Conservation (phyloP, 1,140 invertebrate genomes). For the Sitobion miscanthi region DNA sequence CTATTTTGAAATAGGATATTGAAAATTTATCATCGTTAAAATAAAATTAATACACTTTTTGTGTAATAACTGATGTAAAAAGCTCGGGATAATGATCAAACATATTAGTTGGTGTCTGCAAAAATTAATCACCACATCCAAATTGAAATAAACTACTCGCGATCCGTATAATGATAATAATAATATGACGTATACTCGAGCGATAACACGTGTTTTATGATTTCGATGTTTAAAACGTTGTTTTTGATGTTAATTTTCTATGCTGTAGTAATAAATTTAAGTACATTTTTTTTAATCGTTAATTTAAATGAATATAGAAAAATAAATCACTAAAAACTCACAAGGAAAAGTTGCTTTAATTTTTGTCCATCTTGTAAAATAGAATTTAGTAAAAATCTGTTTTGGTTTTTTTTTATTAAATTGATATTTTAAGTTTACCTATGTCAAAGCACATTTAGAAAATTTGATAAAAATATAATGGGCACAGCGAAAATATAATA, state of each 20-base stretch:
- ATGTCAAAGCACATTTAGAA: neutral
- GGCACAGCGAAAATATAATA: neutral
- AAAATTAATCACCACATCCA: too few relatives aligned
- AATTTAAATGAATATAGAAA: neutral
- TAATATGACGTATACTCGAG: neutral
- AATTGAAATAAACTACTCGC: neutral
- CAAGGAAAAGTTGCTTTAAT: neutral
- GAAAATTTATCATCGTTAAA: too few relatives aligned
- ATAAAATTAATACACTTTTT: too few relatives aligned
- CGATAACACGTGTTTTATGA: neutral
- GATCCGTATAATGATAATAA: neutral
- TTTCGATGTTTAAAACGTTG: too few relatives aligned
- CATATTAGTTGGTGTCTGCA: too few relatives aligned
- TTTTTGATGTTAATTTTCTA: too few relatives aligned
- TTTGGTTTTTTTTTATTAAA: neutral
- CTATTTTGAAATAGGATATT: too few relatives aligned
- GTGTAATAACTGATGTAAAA: too few relatives aligned
- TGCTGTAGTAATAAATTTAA: too few relatives aligned
- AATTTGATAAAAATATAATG: neutral
- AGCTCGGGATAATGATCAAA: too few relatives aligned
- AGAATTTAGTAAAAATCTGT: neutral
- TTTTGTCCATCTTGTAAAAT: neutral
- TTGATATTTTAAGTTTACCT: neutral
- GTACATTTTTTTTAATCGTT: neutral
- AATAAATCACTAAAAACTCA: neutral